A percentile compares a stretch with the other conserved stretches of the same genome.
phyloP scores from a whole-genome alignment of 1,140 invertebrate species.

The Micrasema minimum region DNA sequence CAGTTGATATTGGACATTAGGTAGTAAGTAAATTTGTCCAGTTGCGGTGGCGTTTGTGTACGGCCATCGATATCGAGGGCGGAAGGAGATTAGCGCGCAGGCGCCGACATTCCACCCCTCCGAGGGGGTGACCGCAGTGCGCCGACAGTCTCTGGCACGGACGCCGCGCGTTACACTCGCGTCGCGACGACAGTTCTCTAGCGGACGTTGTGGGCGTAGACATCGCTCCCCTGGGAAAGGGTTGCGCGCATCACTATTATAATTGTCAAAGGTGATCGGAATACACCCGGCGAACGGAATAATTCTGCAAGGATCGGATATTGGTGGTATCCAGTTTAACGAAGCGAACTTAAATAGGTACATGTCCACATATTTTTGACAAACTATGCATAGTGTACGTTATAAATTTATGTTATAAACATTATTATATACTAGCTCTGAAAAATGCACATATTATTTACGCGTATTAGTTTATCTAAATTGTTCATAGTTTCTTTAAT shows the following conservation, averaged over 20 bases:
- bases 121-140: constrained; percentile 36
- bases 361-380: no score
- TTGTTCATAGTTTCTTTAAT: no score
- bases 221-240: constrained; percentile 13
- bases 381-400: no score
- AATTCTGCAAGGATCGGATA: no score
- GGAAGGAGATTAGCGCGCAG: constrained; percentile 1
- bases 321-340: no score
- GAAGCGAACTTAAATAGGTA: no score
- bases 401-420: no score
- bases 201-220: constrained; percentile 29
- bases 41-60: not conserved
- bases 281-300: not conserved
- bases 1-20: no score
- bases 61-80: constrained; percentile 37
- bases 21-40: no score
- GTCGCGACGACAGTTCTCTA: not conserved
- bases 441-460: no score
- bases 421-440: no score
- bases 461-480: no score
- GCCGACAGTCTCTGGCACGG: constrained; percentile 20
- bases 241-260: constrained; percentile 22
- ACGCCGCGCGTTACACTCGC: constrained; percentile 12
- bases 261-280: constrained; percentile 15
- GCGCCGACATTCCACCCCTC: not conserved